Evolutionary conservation across 2,888 invertebrate genomes (phyloP).

Genomic region (Trichopoda pennipes): DNA sequence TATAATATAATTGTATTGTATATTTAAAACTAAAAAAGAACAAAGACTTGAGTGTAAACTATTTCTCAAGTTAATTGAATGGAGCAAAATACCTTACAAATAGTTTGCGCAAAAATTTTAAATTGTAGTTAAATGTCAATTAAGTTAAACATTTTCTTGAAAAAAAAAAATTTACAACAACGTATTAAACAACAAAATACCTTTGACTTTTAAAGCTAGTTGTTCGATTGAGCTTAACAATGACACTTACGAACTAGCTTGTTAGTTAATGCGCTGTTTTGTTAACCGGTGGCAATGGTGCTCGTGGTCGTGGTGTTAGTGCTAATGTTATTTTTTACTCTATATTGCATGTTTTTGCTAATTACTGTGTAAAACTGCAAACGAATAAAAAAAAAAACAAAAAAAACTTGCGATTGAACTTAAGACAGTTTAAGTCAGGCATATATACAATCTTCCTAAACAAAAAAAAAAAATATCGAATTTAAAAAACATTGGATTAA

Average conservation of each 20-base stretch:
- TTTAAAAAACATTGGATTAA: conserved; percentile 48
- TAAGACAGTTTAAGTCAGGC: conserved; percentile 14
- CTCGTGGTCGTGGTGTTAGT: conserved; percentile 18
- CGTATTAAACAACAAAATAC: conserved; percentile 47
- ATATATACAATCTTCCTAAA: background rate
- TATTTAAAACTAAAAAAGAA: too few relatives aligned
- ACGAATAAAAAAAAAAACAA: too few relatives aligned
- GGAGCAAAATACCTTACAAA: background rate
- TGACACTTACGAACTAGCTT: background rate
- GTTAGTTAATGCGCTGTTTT: conserved; percentile 12
- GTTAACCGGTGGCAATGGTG: background rate
- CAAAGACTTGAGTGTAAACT: too few relatives aligned
- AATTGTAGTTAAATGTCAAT: conserved; percentile 68
- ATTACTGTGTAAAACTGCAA: conserved; percentile 58
- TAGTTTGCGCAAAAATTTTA: conserved; percentile 50
- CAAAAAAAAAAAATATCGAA: conserved; percentile 27
- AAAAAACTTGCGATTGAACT: conserved; percentile 47
- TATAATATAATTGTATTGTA: too few relatives aligned
- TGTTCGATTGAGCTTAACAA: conserved; percentile 2
- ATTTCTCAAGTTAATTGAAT: too few relatives aligned
- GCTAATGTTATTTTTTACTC: conserved; percentile 63
- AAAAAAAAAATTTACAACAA: conserved; percentile 23
- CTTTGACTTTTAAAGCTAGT: conserved; percentile 62
- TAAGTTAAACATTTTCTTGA: conserved; percentile 48
- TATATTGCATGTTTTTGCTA: conserved; percentile 65